Conservation (phyloP, 2,113 vertebrate species). For the Pogona vitticeps region DNA sequence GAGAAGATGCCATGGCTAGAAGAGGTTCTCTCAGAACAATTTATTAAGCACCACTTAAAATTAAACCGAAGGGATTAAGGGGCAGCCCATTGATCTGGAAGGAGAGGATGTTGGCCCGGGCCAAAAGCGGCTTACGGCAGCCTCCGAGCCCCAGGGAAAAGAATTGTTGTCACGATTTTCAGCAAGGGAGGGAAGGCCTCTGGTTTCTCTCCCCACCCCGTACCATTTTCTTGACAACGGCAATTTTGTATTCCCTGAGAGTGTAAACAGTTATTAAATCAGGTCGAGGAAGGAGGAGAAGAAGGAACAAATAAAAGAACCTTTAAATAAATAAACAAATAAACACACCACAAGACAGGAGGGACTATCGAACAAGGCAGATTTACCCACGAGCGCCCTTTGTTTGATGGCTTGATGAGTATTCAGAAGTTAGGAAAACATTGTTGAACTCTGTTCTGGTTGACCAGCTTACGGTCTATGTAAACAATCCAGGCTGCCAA, state of each 20-base stretch:
- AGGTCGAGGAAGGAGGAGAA: neutral
- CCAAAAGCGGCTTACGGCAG: accelerated
- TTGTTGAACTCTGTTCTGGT: neutral
- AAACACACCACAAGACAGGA: neutral
- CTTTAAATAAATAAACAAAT: neutral
- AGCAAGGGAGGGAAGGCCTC: neutral
- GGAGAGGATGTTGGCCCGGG: neutral
- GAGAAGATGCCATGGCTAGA: constrained; percentile 17
- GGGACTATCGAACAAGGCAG: neutral
- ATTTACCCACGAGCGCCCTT: neutral
- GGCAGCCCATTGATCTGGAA: neutral
- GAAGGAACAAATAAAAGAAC: neutral
- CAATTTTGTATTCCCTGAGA: too few species aligned
- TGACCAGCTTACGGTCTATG: neutral
- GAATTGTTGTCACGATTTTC: neutral
- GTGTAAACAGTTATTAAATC: neutral
- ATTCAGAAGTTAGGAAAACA: neutral
- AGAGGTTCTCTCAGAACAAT: neutral
- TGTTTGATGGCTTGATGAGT: neutral
- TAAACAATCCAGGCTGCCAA: neutral
- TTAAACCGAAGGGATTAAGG: neutral
- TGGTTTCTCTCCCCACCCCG: neutral
- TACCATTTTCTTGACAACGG: neutral
- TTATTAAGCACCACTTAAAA: neutral
- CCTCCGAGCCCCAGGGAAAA: neutral